Evolutionary conservation across 2,888 invertebrate species (phyloP), one percentile per base, ranked within the genome.

Genomic region (Polydrusus tereticollis): DNA sequence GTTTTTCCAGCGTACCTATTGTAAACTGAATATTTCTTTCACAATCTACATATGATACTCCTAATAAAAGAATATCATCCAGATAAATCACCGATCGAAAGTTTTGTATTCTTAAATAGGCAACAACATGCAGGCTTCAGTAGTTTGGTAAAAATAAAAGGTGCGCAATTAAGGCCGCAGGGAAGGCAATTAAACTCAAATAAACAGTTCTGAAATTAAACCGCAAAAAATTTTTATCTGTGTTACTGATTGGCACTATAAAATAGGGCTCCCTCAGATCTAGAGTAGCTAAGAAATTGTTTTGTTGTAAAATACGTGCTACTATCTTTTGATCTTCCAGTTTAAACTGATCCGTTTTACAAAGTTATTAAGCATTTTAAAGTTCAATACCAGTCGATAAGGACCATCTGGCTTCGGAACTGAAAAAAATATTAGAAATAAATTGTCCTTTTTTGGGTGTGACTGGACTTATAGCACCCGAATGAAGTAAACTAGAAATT

Each of bases 61-160:
- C 26, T 23, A 76, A 60, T 14, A 76, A 38, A 10, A 77, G 52
- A 50, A 77, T 58, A 66, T 77, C 78, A 67, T 78, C 77, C 36
- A 79, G 60, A 43, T 77, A 76, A 20, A 73, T 66, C 3, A 76
- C 67, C 14, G 74, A 74, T 8, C 60, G 38, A 12, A 74, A 58
- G 26, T 71, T 71, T 52, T 47, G 20, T 64, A 47, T 12, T 66
- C 74, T 72, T 29, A 77, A 43, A 16, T 41, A 20, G 7, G 36
- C 41, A 16, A 75, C 36, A 7, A 78, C n/a, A n/a, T n/a, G n/a
- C 70, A 23, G 76, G 76, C 64, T 77, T 78, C 41, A 80, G 18
- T n/a, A 80, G 29, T 67, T 81, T 80, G 6, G 80, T 79, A 65
- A 80, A 80, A 10, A 79, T 50, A 41, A 63, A 77, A 7, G 79